Evolutionary conservation across 2,888 invertebrate genomes (phyloP).

Genomic region (Serripes groenlandicus): DNA sequence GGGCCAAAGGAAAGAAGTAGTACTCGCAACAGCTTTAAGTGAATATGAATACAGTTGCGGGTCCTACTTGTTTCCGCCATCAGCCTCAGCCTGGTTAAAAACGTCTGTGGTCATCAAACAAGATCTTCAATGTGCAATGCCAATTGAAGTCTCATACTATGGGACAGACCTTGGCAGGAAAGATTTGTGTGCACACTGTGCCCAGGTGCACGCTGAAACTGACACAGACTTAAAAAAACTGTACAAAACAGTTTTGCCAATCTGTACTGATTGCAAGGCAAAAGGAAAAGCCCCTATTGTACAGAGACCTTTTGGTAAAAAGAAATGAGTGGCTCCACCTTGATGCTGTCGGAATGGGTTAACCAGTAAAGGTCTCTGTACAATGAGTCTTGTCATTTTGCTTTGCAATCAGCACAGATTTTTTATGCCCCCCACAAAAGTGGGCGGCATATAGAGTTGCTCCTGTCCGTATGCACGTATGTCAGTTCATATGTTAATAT

Average conservation of each 20-base stretch:
- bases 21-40: not conserved
- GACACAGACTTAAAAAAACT: conserved; percentile 1
- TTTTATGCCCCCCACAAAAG: too few relatives aligned
- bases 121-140: not conserved
- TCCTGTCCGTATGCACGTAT: too few relatives aligned
- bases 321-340: too few relatives aligned
- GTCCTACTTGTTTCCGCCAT: not conserved
- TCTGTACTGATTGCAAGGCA: conserved; percentile 10
- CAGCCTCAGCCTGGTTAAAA: not conserved
- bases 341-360: too few relatives aligned
- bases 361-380: too few relatives aligned
- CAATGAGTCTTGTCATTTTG: too few relatives aligned
- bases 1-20: conserved; percentile 2
- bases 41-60: conserved; percentile 32
- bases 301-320: not conserved
- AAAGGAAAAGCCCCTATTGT: not conserved
- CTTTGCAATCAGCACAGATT: too few relatives aligned
- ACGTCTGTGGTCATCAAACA: not conserved
- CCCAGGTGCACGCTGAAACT: not conserved
- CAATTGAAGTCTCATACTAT: conserved; percentile 10
- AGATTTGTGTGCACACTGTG: conserved; percentile 21
- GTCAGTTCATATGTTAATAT: too few relatives aligned
- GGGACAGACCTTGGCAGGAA: not conserved
- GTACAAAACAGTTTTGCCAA: conserved; percentile 23
- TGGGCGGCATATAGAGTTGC: too few relatives aligned